These are phyloP conservation scores for Saturnia japonica DNA, from an alignment of 2,888 invertebrate species.

Conservation along the genomic window DNA sequence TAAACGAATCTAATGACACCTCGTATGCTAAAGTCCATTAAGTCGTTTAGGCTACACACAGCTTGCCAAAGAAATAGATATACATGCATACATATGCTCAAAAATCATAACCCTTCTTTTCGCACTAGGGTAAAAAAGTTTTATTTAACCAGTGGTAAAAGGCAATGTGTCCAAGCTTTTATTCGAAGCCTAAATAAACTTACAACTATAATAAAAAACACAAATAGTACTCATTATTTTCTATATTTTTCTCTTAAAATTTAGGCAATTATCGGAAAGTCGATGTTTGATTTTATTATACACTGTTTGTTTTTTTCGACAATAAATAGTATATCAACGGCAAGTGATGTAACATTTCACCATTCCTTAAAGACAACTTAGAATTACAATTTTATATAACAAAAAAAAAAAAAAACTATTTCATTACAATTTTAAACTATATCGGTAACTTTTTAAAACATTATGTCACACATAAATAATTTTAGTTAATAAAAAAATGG, in stretches of 20 bases:
- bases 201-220: slow-evolving; percentile 13
- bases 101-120: too few species aligned
- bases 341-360: slow-evolving; percentile 54
- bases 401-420: slow-evolving; percentile 38
- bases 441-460: slow-evolving; percentile 77
- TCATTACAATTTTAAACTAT: slow-evolving; percentile 54
- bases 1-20: too few species aligned
- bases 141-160: too few species aligned
- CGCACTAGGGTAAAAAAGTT: too few species aligned
- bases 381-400: slow-evolving; percentile 36
- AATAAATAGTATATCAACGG: slow-evolving; percentile 72
- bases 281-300: slow-evolving; percentile 44
- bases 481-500: slow-evolving; percentile 59
- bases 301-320: slow-evolving; percentile 54
- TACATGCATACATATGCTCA: too few species aligned
- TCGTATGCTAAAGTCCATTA: too few species aligned
- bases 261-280: slow-evolving; percentile 66
- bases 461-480: slow-evolving; percentile 76
- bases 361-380: slow-evolving; percentile 8
- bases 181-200: slow-evolving; percentile 11
- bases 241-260: slow-evolving; percentile 73
- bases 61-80: too few species aligned
- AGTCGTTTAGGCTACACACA: too few species aligned
- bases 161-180: not conserved
- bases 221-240: slow-evolving; percentile 59